Evolutionary conservation across 1,140 invertebrate species (phyloP), one percentile per base, ranked within the genome.

Genomic region (Dysdera silvatica): DNA sequence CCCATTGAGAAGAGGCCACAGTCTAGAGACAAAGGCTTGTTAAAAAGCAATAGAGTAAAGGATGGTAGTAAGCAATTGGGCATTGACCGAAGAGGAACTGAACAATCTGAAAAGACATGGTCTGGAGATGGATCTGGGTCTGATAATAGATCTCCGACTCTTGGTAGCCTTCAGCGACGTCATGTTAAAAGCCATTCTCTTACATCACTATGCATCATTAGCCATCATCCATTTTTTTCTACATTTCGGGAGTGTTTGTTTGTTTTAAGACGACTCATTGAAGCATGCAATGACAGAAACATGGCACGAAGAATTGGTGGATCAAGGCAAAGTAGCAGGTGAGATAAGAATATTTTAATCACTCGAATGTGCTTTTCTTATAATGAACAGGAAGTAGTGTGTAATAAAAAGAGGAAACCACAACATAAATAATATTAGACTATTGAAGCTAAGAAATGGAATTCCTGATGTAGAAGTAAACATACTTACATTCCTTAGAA

Each of bases 151-250:
- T 65, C 64, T 14, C 58, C 61, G 18, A 68, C 69, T 33, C 65
- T 61, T 14, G 33, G 31, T 40, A 69, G 53, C 68, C 70, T 48
- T 61, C 60, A 58, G 63, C 66, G 51, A 40, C 84, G 88, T 85
- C 81, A 85, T 71, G 80, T 87, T 68, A 82, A 86, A 72, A 94
- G 88, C 79, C 87, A 67, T 67, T 62, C 69, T 12, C 79, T 99
- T 65, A 99, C 95, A 40, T 97, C 95, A 40, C 80, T 99, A 52
- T 99, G 96, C 79, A 86, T 99, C 68, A 83, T 99, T 41, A 98
- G 94, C 65, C 96, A 99, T 83, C 96, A 99, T 83, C 95, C 95
- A 35, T 98, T 99, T 78, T 96, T 99, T 76, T 89, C 93, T 43
- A 93, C 88, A 72, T 98, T 98, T 81, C 87, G 95, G 61, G 92